These are phyloP conservation scores for Pheucticus melanocephalus DNA, from an alignment of 2,113 vertebrate species.

Conservation along the genomic window DNA sequence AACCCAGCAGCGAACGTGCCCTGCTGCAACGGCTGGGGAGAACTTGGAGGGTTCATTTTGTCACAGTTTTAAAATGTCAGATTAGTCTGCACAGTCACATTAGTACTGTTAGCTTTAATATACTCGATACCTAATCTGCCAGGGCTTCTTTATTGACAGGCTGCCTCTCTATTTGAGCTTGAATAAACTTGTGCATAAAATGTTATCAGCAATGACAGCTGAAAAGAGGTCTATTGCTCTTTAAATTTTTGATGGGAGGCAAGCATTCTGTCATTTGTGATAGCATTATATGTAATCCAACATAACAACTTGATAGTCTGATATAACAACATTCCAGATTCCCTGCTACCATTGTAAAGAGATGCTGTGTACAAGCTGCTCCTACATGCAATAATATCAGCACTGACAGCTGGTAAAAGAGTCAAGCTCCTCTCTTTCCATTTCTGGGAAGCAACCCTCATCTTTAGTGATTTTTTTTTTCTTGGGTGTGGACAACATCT, in stretches of 20 bases:
- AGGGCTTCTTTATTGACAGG: slow-evolving; percentile 52
- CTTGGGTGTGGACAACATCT: neutral
- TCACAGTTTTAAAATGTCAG: slow-evolving; percentile 46
- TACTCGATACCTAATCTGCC: slow-evolving; percentile 23
- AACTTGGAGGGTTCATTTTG: slow-evolving; percentile 11
- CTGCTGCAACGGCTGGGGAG: neutral
- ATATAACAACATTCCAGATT: slow-evolving; percentile 52
- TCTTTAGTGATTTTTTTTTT: neutral
- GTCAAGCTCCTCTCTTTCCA: neutral
- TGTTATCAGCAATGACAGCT: slow-evolving; percentile 44
- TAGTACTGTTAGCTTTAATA: slow-evolving; percentile 49
- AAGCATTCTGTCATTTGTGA: slow-evolving; percentile 53
- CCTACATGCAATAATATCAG: neutral
- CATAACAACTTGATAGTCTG: slow-evolving; percentile 62
- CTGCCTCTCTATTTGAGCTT: slow-evolving; percentile 47
- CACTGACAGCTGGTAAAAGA: neutral
- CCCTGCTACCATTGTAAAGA: slow-evolving; percentile 7
- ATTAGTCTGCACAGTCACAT: slow-evolving; percentile 9
- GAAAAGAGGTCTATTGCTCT: slow-evolving; percentile 59
- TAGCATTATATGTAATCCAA: slow-evolving; percentile 57
- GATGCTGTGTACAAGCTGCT: neutral
- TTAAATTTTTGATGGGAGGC: slow-evolving; percentile 63
- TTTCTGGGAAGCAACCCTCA: neutral
- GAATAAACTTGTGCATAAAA: slow-evolving; percentile 57
- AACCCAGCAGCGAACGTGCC: neutral